phyloP scores from a whole-genome alignment of 2,888 invertebrate genomes.

The Abscondita cerata region DNA sequence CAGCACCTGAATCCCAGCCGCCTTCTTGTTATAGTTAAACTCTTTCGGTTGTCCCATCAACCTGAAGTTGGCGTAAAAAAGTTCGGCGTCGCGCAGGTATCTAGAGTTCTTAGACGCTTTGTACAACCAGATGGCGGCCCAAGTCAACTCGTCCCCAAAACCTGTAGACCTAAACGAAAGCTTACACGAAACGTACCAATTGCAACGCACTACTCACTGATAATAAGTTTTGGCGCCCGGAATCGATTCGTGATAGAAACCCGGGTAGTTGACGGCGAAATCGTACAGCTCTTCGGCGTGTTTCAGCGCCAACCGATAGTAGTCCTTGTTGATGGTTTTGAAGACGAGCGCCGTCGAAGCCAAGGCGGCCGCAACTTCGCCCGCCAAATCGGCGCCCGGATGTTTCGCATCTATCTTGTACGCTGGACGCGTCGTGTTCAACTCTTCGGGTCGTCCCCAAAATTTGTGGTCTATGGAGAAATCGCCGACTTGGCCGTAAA shows the following conservation, averaged over 20 bases:
- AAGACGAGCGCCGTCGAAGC: slow-evolving; percentile 64
- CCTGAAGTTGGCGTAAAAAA: slow-evolving; percentile 60
- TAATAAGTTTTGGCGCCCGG: slow-evolving; percentile 61
- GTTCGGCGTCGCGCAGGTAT: slow-evolving; percentile 61
- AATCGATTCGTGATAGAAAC: slow-evolving; percentile 62
- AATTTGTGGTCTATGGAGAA: slow-evolving; percentile 64
- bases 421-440: slow-evolving; percentile 64
- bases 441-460: slow-evolving; percentile 70
- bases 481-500: slow-evolving; percentile 66
- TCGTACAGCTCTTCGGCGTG: slow-evolving; percentile 62
- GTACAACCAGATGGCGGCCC: slow-evolving; percentile 65
- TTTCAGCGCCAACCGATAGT: slow-evolving; percentile 57
- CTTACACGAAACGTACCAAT: background rate
- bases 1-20: slow-evolving; percentile 62
- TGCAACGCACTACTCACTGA: slow-evolving; percentile 54
- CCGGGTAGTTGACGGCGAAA: slow-evolving; percentile 61
- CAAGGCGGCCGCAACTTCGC: slow-evolving; percentile 65
- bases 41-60: slow-evolving; percentile 60
- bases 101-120: slow-evolving; percentile 60
- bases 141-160: slow-evolving; percentile 65
- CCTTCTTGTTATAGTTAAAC: slow-evolving; percentile 64
- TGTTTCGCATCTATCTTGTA: slow-evolving; percentile 63
- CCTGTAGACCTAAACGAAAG: slow-evolving; percentile 58
- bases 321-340: slow-evolving; percentile 55
- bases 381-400: slow-evolving; percentile 68